phyloP scores from a whole-genome alignment of 2,888 invertebrate genomes.

The Diarsia brunnea region DNA sequence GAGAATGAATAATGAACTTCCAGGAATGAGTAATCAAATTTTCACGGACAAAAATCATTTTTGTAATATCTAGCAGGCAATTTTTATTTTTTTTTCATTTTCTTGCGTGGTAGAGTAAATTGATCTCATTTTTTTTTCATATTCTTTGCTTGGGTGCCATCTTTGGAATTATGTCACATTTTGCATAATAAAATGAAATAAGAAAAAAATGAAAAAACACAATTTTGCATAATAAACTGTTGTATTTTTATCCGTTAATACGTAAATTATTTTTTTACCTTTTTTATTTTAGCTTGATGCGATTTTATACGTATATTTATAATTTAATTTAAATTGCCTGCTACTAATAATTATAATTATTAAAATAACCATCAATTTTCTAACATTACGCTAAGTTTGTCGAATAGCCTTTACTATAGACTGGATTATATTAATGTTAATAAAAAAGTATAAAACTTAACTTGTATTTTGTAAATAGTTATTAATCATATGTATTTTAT shows the following conservation, averaged over 20 bases:
- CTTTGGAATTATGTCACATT: slow-evolving; percentile 74
- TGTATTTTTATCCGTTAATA: slow-evolving; percentile 69
- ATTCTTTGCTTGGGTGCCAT: slow-evolving; percentile 85
- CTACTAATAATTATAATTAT: slow-evolving; percentile 77
- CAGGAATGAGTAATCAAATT: slow-evolving; percentile 68
- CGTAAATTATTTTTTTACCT: slow-evolving; percentile 68
- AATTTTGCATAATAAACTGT: slow-evolving; percentile 84
- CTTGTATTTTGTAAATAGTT: slow-evolving; percentile 90
- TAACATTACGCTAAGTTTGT: slow-evolving; percentile 89
- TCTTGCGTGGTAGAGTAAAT: slow-evolving; percentile 74
- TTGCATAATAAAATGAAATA: slow-evolving; percentile 81
- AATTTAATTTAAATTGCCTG: slow-evolving; percentile 84
- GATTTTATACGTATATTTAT: slow-evolving; percentile 69
- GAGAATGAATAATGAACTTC: slow-evolving; percentile 47
- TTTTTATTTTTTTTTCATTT: slow-evolving; percentile 73
- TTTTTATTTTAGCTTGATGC: slow-evolving; percentile 65
- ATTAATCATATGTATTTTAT: slow-evolving; percentile 91
- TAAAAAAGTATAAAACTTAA: slow-evolving; percentile 88
- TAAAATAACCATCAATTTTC: slow-evolving; percentile 78
- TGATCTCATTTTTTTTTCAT: slow-evolving; percentile 88
- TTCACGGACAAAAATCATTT: slow-evolving; percentile 79
- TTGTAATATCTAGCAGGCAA: slow-evolving; percentile 84
- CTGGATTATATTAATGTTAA: slow-evolving; percentile 90
- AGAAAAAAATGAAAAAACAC: slow-evolving; percentile 63
- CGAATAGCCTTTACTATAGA: slow-evolving; percentile 91